These are phyloP conservation scores for Lucifuga dentata DNA, from an alignment of 2,113 vertebrate species.

Conservation along the genomic window DNA sequence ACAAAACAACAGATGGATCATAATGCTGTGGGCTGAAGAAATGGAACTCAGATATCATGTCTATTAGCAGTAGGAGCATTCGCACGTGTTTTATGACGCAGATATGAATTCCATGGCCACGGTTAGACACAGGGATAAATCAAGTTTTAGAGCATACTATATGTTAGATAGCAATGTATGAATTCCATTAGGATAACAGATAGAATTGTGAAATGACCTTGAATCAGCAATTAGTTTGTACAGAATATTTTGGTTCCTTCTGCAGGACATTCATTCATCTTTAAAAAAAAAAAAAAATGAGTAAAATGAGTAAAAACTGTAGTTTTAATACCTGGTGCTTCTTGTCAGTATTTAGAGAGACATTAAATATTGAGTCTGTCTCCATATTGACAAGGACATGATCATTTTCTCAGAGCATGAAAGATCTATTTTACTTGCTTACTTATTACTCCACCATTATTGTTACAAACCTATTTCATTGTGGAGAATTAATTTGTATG, in stretches of 20 bases:
- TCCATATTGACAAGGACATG: too few species aligned
- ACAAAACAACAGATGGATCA: constrained; percentile 34
- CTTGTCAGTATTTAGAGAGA: too few species aligned
- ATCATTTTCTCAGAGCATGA: too few species aligned
- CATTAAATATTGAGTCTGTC: too few species aligned
- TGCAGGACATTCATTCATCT: neutral
- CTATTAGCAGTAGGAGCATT: constrained; percentile 34
- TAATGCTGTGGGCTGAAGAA: constrained; percentile 15
- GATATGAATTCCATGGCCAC: constrained; percentile 18
- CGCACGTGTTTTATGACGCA: constrained; percentile 18
- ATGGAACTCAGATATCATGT: constrained; percentile 33
- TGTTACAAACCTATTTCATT: too few species aligned
- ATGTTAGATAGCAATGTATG: neutral
- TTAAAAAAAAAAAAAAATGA: too few species aligned
- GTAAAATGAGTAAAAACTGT: too few species aligned
- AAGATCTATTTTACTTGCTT: too few species aligned
- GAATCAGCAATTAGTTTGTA: neutral
- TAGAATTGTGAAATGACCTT: constrained; percentile 1
- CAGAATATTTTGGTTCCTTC: neutral
- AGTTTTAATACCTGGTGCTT: too few species aligned
- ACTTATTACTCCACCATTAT: too few species aligned
- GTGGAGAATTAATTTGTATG: too few species aligned
- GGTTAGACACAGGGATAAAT: constrained; percentile 9
- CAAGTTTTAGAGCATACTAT: neutral
- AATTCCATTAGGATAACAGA: constrained; percentile 10